Conservation (phyloP, 2,113 vertebrate species). For the Miniopterus natalensis region DNA sequence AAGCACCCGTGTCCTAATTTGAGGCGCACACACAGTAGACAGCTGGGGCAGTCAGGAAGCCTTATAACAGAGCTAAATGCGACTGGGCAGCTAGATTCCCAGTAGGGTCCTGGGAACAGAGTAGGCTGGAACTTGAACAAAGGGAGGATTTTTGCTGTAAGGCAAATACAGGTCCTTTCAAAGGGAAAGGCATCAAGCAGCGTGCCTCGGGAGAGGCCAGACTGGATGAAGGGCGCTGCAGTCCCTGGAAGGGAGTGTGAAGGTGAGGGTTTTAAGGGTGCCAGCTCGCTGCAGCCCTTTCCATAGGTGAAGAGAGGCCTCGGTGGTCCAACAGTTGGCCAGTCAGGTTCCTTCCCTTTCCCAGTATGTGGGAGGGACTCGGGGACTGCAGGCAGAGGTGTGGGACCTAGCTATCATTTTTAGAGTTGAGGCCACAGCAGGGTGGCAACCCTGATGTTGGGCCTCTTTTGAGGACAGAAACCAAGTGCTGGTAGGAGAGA, state of each 20-base stretch:
- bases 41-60: neutral
- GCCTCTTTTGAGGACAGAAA: neutral
- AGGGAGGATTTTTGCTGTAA: neutral
- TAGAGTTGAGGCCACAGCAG: neutral
- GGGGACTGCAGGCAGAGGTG: neutral
- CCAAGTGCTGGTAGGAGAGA: neutral
- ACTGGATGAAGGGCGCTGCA: neutral
- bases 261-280: neutral
- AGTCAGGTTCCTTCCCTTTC: neutral
- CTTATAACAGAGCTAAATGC: neutral
- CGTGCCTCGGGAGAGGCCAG: neutral
- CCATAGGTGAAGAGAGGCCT: neutral
- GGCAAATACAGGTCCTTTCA: neutral
- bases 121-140: neutral
- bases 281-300: neutral
- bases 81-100: neutral
- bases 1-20: neutral
- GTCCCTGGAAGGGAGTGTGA: neutral
- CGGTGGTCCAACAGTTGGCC: rapidly evolving
- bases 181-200: neutral
- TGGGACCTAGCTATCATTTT: neutral
- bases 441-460: neutral
- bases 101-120: neutral
- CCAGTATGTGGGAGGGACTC: neutral
- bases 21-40: neutral